These are phyloP conservation scores for Carduelis carduelis DNA, from an alignment of 2,797 vertebrate species.

Conservation along the genomic window DNA sequence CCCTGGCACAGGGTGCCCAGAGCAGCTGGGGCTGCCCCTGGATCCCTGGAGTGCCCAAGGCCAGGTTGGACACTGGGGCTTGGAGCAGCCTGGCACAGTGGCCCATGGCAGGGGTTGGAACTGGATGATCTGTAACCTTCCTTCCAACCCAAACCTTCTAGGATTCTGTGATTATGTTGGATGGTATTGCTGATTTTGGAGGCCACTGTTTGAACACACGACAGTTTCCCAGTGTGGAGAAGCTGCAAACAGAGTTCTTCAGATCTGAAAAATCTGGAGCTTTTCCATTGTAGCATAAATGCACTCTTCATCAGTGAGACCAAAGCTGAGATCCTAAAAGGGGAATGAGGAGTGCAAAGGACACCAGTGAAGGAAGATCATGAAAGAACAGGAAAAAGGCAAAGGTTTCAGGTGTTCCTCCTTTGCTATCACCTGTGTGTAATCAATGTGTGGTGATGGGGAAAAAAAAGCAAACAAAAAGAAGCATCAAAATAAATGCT, in stretches of 20 bases:
- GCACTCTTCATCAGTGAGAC: neutral
- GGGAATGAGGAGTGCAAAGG: neutral
- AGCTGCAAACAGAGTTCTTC: neutral
- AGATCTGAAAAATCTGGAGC: neutral
- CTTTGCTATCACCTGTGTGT: neutral
- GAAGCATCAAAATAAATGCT: neutral
- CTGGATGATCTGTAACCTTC: fast-evolving
- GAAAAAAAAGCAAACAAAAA: neutral
- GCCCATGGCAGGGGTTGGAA: neutral
- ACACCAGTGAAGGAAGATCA: neutral
- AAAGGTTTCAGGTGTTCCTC: neutral
- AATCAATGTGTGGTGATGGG: neutral
- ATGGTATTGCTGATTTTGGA: neutral
- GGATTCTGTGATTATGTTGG: neutral
- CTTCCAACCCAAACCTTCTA: neutral
- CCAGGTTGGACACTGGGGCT: fast-evolving
- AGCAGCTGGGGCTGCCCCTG: neutral
- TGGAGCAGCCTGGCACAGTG: neutral
- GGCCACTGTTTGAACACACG: neutral
- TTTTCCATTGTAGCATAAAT: neutral
- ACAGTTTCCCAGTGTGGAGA: neutral
- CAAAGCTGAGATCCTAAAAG: neutral
- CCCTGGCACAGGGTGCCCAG: too few species aligned
- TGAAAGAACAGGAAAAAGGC: neutral
- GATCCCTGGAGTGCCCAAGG: neutral